phyloP scores from a whole-genome alignment of 2,888 invertebrate species.

The Zaprionus obscuricornis region DNA sequence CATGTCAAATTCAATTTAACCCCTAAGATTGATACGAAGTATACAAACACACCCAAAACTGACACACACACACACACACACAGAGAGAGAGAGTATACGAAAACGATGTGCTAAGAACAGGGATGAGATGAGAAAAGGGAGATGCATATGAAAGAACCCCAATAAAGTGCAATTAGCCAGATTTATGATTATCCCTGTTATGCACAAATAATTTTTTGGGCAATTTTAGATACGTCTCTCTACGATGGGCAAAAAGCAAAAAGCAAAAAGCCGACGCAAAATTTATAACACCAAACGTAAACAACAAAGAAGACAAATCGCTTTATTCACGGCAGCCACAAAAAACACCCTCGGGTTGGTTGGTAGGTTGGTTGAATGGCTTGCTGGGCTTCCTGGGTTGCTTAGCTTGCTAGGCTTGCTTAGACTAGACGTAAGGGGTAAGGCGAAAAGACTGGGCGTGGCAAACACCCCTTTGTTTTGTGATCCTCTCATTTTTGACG shows the following conservation, averaged over 20 bases:
- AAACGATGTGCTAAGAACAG: too few species aligned
- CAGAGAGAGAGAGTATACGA: conserved; percentile 26
- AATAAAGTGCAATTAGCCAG: conserved; percentile 81
- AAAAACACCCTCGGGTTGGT: conserved; percentile 54
- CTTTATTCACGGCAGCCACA: conserved; percentile 78
- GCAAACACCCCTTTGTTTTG: conserved; percentile 52
- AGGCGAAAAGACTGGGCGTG: background rate
- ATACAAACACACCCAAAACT: conserved; percentile 17
- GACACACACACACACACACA: conserved; percentile 17
- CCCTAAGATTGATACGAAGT: conserved; percentile 51
- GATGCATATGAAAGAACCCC: conserved; percentile 38
- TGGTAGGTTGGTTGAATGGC: too few species aligned
- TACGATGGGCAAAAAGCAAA: conserved; percentile 27
- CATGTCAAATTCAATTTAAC: conserved; percentile 78
- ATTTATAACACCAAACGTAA: conserved; percentile 76
- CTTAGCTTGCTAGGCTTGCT: too few species aligned
- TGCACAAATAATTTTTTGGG: conserved; percentile 81
- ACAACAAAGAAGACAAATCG: conserved; percentile 78
- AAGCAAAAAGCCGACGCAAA: conserved; percentile 50
- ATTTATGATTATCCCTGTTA: conserved; percentile 83
- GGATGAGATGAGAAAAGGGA: conserved; percentile 9
- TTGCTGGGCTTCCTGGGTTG: too few species aligned
- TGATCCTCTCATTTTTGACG: conserved; percentile 42
- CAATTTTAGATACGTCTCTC: conserved; percentile 77
- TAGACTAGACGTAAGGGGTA: background rate